Evolutionary conservation across 2,888 invertebrate species (phyloP), one percentile per base, ranked within the genome.

Genomic region (Campopleginae sp.): DNA sequence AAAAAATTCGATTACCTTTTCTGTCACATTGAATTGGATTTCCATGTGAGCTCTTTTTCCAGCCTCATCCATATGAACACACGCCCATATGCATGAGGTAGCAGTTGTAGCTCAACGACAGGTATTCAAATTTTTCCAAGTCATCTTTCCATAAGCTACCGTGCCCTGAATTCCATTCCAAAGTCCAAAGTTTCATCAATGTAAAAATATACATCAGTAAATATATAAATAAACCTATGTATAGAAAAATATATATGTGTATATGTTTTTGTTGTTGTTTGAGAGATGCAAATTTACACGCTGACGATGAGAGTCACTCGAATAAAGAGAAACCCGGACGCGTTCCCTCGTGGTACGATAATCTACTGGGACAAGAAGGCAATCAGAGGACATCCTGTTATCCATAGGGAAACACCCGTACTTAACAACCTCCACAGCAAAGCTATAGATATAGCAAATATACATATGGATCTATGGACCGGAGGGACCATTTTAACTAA

Each of bases 321-420:
- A 54, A 68, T 71, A 61, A 70, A 83, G 75, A 68, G 75, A 68
- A 82, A 74, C 77, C 84, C 76, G 71, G 66, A 84, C 71, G 75
- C 63, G 76, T 44, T 48, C 48, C 42, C 68, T 31, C 83, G 46
- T 86, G 38, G 33, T 75, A 65, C 84, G 88, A 88, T 91, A 91
- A 91, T 91, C 90, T 91, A 84, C 42, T 82, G 80, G 89, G 91
- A 91, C 91, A 92, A 92, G 91, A 86, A 89, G 87, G 90, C 91
- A 91, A 92, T 92, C 92, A 91, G 88, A 87, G 72, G 90, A 91
- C 92, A 92, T 91, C 91, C 91, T 92, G 92, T 92, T 91, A 91
- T 92, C 90, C 91, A 86, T 85, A 46, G 80, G 90, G 90, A 89
- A 91, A 91, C 91, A 91, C 89, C 91, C 91, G 89, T 90, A 88